Conservation (phyloP, 2,113 vertebrate genomes). For the Takifugu bimaculatus region DNA sequence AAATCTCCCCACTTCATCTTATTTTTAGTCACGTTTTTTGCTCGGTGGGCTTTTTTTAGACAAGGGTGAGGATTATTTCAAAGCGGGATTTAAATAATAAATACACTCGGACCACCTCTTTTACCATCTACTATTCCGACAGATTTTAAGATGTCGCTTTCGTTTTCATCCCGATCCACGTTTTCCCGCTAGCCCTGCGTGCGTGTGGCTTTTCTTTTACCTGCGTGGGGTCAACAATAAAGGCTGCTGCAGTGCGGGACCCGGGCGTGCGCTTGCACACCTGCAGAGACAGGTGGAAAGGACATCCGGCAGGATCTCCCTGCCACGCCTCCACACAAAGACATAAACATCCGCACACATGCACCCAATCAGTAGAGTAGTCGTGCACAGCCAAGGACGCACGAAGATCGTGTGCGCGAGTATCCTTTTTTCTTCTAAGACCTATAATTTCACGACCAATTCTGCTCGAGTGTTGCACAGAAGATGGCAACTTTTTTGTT, state of each 20-base stretch:
- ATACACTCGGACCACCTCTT: neutral
- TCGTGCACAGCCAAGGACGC: constrained; percentile 5
- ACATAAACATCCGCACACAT: constrained; percentile 24
- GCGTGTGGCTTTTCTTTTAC: constrained; percentile 18
- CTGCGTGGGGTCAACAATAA: constrained; percentile 49
- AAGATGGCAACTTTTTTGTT: too few species aligned
- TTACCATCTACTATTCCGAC: neutral
- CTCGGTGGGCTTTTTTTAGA: neutral
- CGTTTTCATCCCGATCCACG: constrained; percentile 13
- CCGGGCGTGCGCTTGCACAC: constrained; percentile 12
- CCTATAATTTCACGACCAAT: neutral
- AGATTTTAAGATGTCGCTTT: too few species aligned
- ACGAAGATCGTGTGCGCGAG: neutral
- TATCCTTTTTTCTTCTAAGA: neutral
- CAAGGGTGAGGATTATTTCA: neutral
- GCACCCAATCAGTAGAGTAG: constrained; percentile 60
- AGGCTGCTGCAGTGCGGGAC: constrained; percentile 35
- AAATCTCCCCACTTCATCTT: neutral
- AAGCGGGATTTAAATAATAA: neutral
- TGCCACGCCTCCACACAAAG: constrained; percentile 7
- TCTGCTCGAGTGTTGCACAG: too few species aligned
- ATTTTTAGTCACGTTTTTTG: constrained; percentile 7
- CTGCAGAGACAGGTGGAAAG: constrained; percentile 43
- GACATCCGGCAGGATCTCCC: constrained; percentile 45
- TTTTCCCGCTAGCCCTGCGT: constrained; percentile 3